Evolutionary conservation across 2,797 vertebrate species (phyloP), one percentile per base, ranked within the genome.

Genomic region (Liparis tanakae): DNA sequence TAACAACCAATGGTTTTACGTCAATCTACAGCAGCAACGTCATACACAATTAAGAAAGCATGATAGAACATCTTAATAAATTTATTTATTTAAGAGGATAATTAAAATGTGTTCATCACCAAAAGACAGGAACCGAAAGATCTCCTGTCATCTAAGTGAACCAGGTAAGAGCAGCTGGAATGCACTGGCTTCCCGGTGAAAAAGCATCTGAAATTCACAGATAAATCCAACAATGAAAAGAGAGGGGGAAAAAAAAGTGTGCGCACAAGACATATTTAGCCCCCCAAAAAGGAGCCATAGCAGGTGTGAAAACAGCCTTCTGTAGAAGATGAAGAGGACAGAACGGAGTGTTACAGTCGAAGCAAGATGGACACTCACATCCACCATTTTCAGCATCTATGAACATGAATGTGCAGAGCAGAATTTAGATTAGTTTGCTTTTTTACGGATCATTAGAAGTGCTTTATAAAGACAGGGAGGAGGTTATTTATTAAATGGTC

Each of bases 271-370:
- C 75, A 81, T 13, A 85, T 75, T 82, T 65, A 69, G 60, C 64
- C 70, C 43, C 41, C 13, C 41, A 64, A 67, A 63, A 72, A 17
- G 43, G 56, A 71, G 17, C 8, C 25, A 22, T 61, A 64, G 77
- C 66, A 83, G 71, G 80, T 76, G 50, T 74, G 65, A 85, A 81
- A 73, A 64, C 69, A 73, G 72, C 74, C 79, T 72, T 86, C 73
- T 80, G 78, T 39, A 13, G 79, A 78, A 80, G 83, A 81, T 76
- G 80, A 74, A 86, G 76, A 79, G 51, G 70, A 72, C 51, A 51
- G 73, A 76, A 56, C 15, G 5, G 64, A 61, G 60, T 74, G 54
- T 70, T 76, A 50, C 41, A 85, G 70, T 44, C 25, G 75, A 44
- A 48, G 72, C 8, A 58, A 67, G 71, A 83, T 56, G 66, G 43